Evolutionary conservation across 2,888 invertebrate species (phyloP).

Genomic region (Plutella xylostella): DNA sequence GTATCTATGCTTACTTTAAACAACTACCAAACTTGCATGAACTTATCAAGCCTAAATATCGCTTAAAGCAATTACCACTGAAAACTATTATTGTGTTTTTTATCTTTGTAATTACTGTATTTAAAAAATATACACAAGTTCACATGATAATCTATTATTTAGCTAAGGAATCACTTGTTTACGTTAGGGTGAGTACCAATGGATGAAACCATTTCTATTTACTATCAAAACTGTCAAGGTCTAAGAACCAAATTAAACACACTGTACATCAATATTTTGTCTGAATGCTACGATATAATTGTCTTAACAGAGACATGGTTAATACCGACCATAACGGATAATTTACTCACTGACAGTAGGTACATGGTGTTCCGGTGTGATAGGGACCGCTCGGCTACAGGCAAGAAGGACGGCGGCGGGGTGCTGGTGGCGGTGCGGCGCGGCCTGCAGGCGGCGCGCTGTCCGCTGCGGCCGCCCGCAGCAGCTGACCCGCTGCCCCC

Average conservation of each 20-base stretch:
- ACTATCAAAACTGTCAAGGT: conserved; percentile 12
- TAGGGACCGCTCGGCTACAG: not conserved
- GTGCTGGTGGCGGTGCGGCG: no score
- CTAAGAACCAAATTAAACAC: conserved; percentile 12
- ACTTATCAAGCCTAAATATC: no score
- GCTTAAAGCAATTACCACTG: not conserved
- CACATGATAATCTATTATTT: not conserved
- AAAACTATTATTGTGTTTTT: not conserved
- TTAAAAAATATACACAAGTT: not conserved
- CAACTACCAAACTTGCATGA: no score
- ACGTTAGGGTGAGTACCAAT: not conserved
- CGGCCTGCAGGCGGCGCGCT: no score
- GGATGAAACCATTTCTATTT: conserved; percentile 11
- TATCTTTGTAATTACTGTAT: not conserved
- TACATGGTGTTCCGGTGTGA: conserved; percentile 8
- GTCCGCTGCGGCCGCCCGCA: not conserved
- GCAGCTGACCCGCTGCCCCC: not conserved
- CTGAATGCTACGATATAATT: conserved; percentile 10
- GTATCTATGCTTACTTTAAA: no score
- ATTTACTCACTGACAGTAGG: conserved; percentile 11
- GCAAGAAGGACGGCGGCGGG: not conserved
- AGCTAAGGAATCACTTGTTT: not conserved
- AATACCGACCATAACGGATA: conserved; percentile 5
- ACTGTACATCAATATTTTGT: conserved; percentile 9
- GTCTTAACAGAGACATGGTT: conserved; percentile 15